phyloP scores from a whole-genome alignment of 2,888 invertebrate species.

The Camponotus fellah region DNA sequence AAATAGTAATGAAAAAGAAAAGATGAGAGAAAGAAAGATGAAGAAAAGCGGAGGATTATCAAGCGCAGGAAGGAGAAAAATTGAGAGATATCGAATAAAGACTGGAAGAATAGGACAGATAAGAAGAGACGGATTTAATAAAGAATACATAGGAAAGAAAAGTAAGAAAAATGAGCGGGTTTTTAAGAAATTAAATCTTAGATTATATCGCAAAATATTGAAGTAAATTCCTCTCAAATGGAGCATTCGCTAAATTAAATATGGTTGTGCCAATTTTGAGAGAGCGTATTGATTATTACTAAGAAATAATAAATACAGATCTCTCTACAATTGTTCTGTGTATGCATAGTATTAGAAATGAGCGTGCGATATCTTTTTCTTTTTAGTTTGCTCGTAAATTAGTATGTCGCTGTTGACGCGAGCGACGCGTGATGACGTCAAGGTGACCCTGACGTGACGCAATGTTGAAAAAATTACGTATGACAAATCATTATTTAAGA shows the following conservation, averaged over 20 bases:
- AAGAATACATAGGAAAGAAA: not conserved
- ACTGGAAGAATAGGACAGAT: not conserved
- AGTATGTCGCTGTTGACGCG: not conserved
- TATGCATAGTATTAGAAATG: not conserved
- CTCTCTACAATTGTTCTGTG: not conserved
- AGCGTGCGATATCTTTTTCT: not conserved
- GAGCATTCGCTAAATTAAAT: not conserved
- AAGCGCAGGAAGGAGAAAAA: not conserved
- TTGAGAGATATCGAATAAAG: not conserved
- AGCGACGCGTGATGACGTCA: slow-evolving; percentile 31
- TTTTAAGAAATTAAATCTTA: slow-evolving; percentile 4
- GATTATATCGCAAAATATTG: not conserved
- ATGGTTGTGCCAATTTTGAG: not conserved
- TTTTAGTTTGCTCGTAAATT: slow-evolving; percentile 21
- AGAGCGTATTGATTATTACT: not conserved
- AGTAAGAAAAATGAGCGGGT: not conserved
- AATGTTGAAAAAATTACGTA: slow-evolving; percentile 20
- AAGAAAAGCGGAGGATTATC: not conserved
- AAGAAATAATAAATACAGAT: not conserved
- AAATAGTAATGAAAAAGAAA: not conserved
- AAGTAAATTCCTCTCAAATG: not conserved
- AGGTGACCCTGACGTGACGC: not conserved
- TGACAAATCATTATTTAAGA: slow-evolving; percentile 19
- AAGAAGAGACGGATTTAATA: not conserved
- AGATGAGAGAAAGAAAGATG: not conserved